Conservation (phyloP, 2,797 vertebrate species). For the Bryconaethiops microstoma region DNA sequence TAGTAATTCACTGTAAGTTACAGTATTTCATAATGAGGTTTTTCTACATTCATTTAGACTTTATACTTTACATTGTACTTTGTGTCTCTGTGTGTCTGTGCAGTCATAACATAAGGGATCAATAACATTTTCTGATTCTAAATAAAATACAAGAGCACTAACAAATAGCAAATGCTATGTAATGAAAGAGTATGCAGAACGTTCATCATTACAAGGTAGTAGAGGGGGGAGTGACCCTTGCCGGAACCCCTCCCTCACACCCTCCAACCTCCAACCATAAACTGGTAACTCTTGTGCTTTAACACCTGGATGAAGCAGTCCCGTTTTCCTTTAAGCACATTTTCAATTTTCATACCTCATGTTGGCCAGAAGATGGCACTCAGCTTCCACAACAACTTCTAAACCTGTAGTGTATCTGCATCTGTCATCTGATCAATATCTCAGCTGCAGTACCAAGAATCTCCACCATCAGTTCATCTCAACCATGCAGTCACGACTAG, state of each 20-base stretch:
- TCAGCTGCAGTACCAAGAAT: conserved; percentile 11
- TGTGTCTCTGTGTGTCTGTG: no score
- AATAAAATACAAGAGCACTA: no score
- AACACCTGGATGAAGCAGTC: not conserved
- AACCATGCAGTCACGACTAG: not conserved
- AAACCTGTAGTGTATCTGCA: not conserved
- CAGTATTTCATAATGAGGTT: no score
- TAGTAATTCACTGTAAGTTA: no score
- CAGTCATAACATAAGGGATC: no score
- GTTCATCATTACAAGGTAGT: not conserved
- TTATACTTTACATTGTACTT: no score
- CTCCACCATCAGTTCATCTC: not conserved
- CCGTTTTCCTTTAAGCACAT: not conserved
- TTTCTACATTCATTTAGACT: no score
- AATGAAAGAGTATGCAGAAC: not conserved
- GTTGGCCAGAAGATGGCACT: conserved; percentile 58
- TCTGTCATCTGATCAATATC: not conserved
- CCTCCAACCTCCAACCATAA: not conserved
- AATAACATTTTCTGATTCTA: no score
- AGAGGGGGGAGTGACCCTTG: not conserved
- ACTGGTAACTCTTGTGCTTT: not conserved
- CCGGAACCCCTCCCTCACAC: no score
- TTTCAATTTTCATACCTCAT: not conserved
- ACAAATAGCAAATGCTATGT: no score
- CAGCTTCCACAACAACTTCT: conserved; percentile 14